Percentiles rank a stretch among this genome's conserved stretches.
These are phyloP conservation scores for Eilema sororculum DNA, from an alignment of 2,888 invertebrate genomes.

Conservation along the genomic window DNA sequence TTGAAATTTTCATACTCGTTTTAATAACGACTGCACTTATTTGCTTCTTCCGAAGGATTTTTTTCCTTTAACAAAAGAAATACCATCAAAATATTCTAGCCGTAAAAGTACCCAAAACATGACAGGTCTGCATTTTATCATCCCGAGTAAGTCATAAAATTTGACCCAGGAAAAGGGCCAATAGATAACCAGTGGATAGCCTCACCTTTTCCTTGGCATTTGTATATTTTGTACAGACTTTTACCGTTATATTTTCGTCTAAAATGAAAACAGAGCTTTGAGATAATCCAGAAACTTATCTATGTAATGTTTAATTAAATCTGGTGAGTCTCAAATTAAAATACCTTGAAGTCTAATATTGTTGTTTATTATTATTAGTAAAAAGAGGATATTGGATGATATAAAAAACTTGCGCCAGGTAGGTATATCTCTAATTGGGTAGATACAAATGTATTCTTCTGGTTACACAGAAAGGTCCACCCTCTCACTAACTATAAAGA, in stretches of 20 bases:
- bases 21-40: neutral
- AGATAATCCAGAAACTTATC: neutral
- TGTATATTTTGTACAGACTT: constrained; percentile 5
- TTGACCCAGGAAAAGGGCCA: constrained; percentile 17
- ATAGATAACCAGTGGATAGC: neutral
- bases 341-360: neutral
- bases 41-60: neutral
- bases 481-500: no score
- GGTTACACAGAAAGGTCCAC: no score
- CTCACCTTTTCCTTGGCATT: neutral
- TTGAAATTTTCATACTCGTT: neutral
- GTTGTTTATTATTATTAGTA: neutral
- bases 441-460: no score
- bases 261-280: neutral
- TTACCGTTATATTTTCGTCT: neutral
- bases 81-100: neutral
- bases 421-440: neutral
- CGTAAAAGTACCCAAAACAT: constrained; percentile 8
- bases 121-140: constrained; percentile 20
- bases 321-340: neutral
- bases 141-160: constrained; percentile 15
- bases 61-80: neutral
- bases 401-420: neutral
- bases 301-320: neutral
- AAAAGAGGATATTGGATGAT: neutral